Conservation (phyloP, 2,888 invertebrate species). For the Cremastobaeus sp. region DNA sequence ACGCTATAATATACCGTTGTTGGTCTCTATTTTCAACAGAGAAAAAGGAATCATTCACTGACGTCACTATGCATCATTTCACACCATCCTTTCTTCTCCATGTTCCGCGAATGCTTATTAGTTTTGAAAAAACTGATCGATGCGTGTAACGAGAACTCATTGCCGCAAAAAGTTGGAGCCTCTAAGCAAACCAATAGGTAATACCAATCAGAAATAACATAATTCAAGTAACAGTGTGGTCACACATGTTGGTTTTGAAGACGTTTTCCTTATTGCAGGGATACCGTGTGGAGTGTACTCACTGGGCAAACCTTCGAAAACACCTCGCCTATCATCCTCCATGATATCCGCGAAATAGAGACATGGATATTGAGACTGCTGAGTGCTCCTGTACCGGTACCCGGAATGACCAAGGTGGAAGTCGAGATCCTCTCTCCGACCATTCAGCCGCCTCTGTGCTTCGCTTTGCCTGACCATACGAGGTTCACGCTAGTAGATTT, state of each 20-base stretch:
- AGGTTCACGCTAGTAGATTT: slow-evolving; percentile 98
- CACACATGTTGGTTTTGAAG: slow-evolving; percentile 58
- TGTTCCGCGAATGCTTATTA: slow-evolving; percentile 98
- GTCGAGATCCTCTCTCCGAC: slow-evolving; percentile 92
- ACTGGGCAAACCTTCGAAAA: slow-evolving; percentile 90
- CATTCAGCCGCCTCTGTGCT: slow-evolving; percentile 90
- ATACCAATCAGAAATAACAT: slow-evolving; percentile 40
- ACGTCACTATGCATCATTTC: slow-evolving; percentile 98
- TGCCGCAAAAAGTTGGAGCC: slow-evolving; percentile 92
- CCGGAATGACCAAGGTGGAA: slow-evolving; percentile 90
- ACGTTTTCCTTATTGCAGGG: slow-evolving; percentile 81
- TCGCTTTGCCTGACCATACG: slow-evolving; percentile 98
- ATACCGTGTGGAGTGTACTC: slow-evolving; percentile 97
- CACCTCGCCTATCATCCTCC: slow-evolving; percentile 92
- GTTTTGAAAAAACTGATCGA: slow-evolving; percentile 97
- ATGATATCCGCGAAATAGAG: slow-evolving; percentile 98
- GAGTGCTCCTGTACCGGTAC: slow-evolving; percentile 98
- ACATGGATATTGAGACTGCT: slow-evolving; percentile 98
- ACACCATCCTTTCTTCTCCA: slow-evolving; percentile 99
- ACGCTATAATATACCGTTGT: slow-evolving; percentile 27
- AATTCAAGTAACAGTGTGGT: slow-evolving; percentile 50
- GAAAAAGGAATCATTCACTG: slow-evolving; percentile 93
- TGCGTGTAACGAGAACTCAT: slow-evolving; percentile 96
- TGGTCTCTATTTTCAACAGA: slow-evolving; percentile 78
- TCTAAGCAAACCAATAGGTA: slow-evolving; percentile 92